Conservation (phyloP, 2,888 invertebrate species). For the Drosophila pseudotakahashii region DNA sequence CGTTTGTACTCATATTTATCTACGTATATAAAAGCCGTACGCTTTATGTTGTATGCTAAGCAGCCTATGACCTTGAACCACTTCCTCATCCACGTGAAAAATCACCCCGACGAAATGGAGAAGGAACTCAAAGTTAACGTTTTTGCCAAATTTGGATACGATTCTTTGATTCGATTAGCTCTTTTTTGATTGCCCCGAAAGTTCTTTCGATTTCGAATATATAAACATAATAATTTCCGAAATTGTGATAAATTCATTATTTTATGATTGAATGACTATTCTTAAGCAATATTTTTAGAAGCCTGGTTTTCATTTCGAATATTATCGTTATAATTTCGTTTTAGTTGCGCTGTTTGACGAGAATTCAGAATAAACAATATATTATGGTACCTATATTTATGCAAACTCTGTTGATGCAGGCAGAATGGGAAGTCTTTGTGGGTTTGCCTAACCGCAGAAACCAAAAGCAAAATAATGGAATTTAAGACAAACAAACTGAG, state of each 20-base stretch:
- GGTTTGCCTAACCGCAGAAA: conserved; percentile 8
- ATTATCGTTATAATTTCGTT: conserved; percentile 14
- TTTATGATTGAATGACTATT: conserved; percentile 16
- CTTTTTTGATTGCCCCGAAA: background rate
- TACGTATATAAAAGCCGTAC: conserved; percentile 1
- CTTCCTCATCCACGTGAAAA: conserved; percentile 5
- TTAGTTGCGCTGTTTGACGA: conserved; percentile 12
- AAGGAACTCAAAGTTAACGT: conserved; percentile 28
- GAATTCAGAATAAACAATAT: conserved; percentile 34
- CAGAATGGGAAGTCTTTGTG: conserved; percentile 11
- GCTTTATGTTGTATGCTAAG: conserved; percentile 7
- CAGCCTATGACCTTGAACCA: background rate
- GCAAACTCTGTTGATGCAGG: conserved; percentile 2
- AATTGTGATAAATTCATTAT: conserved; percentile 38
- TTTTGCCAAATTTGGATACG: conserved; percentile 20
- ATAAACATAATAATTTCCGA: conserved; percentile 1
- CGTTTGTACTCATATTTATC: conserved; percentile 18
- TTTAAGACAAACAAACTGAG: conserved; percentile 13
- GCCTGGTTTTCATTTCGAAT: conserved; percentile 2
- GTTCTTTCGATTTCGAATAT: background rate
- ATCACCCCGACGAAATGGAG: background rate
- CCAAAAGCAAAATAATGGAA: conserved; percentile 18
- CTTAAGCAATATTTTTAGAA: conserved; percentile 21
- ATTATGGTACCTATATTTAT: conserved; percentile 24
- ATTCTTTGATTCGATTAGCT: background rate